A percentile compares a stretch with the other conserved stretches of the same genome.
These are phyloP conservation scores for Xiphophorus hellerii DNA, from an alignment of 2,113 vertebrate species.

Conservation along the genomic window DNA sequence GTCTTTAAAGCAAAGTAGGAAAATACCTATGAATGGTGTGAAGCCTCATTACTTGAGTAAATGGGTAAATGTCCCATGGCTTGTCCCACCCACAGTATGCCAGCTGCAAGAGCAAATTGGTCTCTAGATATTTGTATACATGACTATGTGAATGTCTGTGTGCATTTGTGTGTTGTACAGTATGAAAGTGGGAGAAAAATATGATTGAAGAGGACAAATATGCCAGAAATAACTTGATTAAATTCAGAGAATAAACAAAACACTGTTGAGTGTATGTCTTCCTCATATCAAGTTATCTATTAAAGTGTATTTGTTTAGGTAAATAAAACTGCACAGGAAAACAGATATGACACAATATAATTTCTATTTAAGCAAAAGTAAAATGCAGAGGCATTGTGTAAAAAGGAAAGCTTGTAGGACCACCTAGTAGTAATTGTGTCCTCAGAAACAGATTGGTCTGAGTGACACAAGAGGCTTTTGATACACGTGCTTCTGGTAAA, in stretches of 20 bases:
- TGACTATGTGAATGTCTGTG: constrained; percentile 30
- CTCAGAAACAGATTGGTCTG: too few species aligned
- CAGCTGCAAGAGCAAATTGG: constrained; percentile 74
- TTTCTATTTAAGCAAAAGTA: too few species aligned
- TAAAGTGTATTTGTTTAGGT: too few species aligned
- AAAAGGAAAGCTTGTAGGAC: too few species aligned
- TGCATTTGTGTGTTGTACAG: constrained; percentile 23
- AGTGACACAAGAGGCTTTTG: too few species aligned
- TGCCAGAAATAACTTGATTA: constrained; percentile 39
- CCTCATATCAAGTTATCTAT: background rate
- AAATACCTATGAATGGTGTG: constrained; percentile 70
- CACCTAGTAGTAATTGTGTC: too few species aligned
- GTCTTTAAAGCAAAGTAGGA: constrained; percentile 46
- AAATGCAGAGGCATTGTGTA: too few species aligned
- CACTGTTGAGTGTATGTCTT: constrained; percentile 11
- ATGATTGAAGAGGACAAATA: constrained; percentile 48
- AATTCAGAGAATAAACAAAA: constrained; percentile 28
- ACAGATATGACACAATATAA: too few species aligned
- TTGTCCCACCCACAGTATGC: constrained; percentile 70
- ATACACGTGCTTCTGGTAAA: too few species aligned
- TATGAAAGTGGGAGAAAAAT: constrained; percentile 39
- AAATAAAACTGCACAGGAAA: too few species aligned
- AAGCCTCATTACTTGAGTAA: constrained; percentile 76
- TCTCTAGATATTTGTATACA: constrained; percentile 65
- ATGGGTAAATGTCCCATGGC: constrained; percentile 77